phyloP scores from a whole-genome alignment of 2,888 invertebrate species.

The Ypsolopha scabrella region DNA sequence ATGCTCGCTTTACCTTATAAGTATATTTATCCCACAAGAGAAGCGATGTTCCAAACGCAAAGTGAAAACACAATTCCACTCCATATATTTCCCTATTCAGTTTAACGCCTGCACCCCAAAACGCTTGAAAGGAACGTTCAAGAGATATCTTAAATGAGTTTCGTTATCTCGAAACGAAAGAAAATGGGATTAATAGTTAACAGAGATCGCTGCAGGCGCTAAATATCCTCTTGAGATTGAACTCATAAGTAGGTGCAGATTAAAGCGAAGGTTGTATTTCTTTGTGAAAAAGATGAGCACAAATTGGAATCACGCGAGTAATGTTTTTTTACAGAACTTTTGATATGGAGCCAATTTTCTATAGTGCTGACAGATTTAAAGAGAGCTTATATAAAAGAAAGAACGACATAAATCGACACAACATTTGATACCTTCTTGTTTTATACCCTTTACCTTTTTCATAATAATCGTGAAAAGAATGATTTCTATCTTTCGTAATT shows the following conservation, averaged over 20 bases:
- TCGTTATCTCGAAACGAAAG: constrained; percentile 62
- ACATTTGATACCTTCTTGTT: too few relatives aligned
- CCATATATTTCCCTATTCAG: constrained; percentile 23
- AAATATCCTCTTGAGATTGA: constrained; percentile 26
- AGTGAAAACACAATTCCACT: constrained; percentile 12
- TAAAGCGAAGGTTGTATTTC: background rate
- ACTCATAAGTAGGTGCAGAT: constrained; percentile 4
- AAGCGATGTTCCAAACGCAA: constrained; percentile 4
- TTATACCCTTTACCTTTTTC: too few relatives aligned
- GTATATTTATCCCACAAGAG: too few relatives aligned
- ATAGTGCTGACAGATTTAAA: too few relatives aligned
- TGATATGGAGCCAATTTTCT: too few relatives aligned
- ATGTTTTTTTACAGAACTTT: too few relatives aligned
- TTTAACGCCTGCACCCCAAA: constrained; percentile 52
- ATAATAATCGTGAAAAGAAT: too few relatives aligned
- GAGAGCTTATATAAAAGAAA: too few relatives aligned
- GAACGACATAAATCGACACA: too few relatives aligned
- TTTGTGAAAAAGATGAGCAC: background rate
- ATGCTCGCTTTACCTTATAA: too few relatives aligned
- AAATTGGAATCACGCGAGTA: too few relatives aligned
- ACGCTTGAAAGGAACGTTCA: constrained; percentile 53
- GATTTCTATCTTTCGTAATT: too few relatives aligned
- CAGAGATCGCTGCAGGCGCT: constrained; percentile 44
- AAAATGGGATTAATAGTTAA: constrained; percentile 67
- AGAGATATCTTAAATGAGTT: constrained; percentile 68